These are phyloP conservation scores for Sylvilagus floridanus DNA, from an alignment of 2,797 vertebrate genomes.

Conservation along the genomic window DNA sequence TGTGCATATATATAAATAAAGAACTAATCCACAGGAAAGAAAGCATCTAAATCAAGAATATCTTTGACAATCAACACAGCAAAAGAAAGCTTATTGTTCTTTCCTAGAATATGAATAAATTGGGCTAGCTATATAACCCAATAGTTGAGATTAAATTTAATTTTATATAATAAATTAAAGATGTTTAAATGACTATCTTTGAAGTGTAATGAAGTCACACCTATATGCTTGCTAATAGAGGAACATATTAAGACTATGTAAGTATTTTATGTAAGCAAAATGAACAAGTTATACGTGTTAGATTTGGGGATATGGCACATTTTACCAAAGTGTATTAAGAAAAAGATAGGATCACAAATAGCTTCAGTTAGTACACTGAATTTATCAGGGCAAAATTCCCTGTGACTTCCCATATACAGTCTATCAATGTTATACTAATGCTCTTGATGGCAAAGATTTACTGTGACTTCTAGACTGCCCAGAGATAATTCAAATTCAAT, in stretches of 20 bases:
- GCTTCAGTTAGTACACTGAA: background rate
- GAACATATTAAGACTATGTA: conserved; percentile 2
- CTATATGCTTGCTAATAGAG: conserved; percentile 28
- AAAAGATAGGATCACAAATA: conserved; percentile 42
- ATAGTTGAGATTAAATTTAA: conserved; percentile 56
- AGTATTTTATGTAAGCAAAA: conserved; percentile 29
- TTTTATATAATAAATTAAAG: conserved; percentile 64
- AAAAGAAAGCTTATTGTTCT: conserved; percentile 57
- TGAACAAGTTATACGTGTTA: conserved; percentile 35
- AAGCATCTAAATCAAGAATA: conserved; percentile 64
- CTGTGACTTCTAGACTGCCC: background rate
- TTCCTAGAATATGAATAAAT: conserved; percentile 59
- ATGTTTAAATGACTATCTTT: conserved; percentile 52
- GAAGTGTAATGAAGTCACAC: conserved; percentile 50
- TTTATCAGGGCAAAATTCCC: background rate
- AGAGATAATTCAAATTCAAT: background rate
- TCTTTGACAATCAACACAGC: conserved; percentile 57
- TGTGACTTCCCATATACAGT: background rate
- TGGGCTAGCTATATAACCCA: conserved; percentile 55
- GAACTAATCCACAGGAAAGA: conserved; percentile 56
- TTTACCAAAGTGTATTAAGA: conserved; percentile 26
- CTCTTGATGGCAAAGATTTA: conserved; percentile 42
- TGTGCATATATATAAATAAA: conserved; percentile 49
- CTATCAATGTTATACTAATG: background rate
- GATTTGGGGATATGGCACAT: background rate